phyloP scores from a whole-genome alignment of 2,113 vertebrate genomes.

The Bucco capensis region DNA sequence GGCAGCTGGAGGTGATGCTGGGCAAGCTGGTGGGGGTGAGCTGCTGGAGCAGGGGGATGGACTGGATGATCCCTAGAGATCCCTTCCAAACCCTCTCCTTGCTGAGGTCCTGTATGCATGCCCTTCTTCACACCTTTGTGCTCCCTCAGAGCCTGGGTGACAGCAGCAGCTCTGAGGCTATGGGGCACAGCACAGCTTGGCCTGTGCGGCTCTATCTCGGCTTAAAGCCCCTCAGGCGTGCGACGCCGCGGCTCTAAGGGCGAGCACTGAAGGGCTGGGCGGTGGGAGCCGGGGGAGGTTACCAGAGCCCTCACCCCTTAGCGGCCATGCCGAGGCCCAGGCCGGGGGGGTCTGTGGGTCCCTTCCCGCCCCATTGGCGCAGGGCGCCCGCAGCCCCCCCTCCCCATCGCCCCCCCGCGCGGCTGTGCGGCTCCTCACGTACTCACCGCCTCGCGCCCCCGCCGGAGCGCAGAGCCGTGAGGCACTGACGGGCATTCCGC shows the following conservation, averaged over 20 bases:
- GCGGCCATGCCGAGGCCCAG: no score
- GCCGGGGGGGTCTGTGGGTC: no score
- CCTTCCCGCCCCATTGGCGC: not conserved
- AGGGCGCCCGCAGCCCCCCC: not conserved
- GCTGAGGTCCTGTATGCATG: no score
- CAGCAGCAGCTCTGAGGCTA: not conserved
- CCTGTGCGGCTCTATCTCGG: not conserved
- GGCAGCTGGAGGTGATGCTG: no score
- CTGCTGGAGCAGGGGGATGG: no score
- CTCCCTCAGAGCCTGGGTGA: not conserved
- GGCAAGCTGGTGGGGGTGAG: no score
- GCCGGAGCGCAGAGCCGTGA: not conserved
- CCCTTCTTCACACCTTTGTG: not conserved
- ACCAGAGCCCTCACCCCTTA: no score
- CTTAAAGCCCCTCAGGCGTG: not conserved
- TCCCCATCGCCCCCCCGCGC: not conserved
- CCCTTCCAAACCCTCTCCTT: no score
- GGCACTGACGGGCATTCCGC: not conserved
- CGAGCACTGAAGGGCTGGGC: no score
- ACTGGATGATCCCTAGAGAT: no score
- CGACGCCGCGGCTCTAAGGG: not conserved
- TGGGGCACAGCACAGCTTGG: not conserved
- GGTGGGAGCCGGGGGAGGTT: not conserved
- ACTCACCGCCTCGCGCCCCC: constrained; percentile 26
- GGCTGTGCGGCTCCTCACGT: constrained; percentile 73